These are phyloP conservation scores for Hirtodrosophila duncani DNA, from an alignment of 2,888 invertebrate species.

Conservation along the genomic window DNA sequence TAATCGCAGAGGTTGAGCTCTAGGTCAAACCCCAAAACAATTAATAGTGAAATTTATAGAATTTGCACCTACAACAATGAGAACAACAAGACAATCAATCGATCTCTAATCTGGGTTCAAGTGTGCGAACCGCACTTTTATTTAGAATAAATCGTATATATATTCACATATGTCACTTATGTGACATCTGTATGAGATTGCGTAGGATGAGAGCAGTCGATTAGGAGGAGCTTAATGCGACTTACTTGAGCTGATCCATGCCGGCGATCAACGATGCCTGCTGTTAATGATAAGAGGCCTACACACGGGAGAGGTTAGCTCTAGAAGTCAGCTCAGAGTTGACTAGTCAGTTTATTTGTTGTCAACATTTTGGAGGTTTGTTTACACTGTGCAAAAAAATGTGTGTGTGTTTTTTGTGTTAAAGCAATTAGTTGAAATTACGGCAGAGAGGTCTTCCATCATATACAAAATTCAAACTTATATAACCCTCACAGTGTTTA, in stretches of 20 bases:
- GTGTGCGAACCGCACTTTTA: constrained; percentile 14
- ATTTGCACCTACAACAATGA: too few relatives aligned
- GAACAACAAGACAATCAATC: constrained; percentile 32
- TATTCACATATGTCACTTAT: constrained; percentile 28
- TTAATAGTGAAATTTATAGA: neutral
- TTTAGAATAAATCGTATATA: constrained; percentile 22
- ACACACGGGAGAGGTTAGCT: constrained; percentile 5
- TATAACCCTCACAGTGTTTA: too few relatives aligned
- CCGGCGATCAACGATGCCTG: too few relatives aligned
- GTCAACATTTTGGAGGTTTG: constrained; percentile 57
- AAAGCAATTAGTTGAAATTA: constrained; percentile 19
- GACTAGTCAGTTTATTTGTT: constrained; percentile 7
- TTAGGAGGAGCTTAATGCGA: too few relatives aligned
- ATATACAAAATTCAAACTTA: neutral
- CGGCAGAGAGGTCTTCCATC: too few relatives aligned
- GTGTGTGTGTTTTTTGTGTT: constrained; percentile 6
- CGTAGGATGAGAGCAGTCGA: too few relatives aligned
- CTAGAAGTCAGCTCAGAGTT: constrained; percentile 21
- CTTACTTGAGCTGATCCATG: too few relatives aligned
- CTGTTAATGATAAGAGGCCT: too few relatives aligned
- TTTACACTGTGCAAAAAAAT: constrained; percentile 39
- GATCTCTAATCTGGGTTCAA: constrained; percentile 32
- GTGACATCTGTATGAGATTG: neutral
- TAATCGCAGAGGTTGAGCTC: constrained; percentile 4
- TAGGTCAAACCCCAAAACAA: neutral